Conservation (phyloP, 2,797 vertebrate genomes). For the Eremophila alpestris region DNA sequence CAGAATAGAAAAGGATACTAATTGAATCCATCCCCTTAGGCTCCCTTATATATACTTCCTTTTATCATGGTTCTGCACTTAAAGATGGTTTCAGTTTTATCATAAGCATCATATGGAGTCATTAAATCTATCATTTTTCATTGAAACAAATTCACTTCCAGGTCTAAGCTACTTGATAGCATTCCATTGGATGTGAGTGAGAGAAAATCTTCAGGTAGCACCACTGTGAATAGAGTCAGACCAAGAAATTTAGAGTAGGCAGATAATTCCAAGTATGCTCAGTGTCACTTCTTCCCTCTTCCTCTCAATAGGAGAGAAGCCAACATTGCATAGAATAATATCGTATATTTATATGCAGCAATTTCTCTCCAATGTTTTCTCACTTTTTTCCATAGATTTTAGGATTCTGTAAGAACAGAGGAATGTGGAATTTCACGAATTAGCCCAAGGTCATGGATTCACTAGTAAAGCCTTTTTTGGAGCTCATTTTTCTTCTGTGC, state of each 20-base stretch:
- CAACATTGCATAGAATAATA: not conserved
- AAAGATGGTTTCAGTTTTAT: not conserved
- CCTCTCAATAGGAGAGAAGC: not conserved
- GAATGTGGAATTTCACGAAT: not conserved
- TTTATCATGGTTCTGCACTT: not conserved
- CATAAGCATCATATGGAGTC: not conserved
- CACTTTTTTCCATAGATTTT: not conserved
- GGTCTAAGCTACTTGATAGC: not conserved
- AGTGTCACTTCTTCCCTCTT: not conserved
- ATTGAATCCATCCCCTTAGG: not conserved
- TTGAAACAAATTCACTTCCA: not conserved
- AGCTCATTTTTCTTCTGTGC: not conserved
- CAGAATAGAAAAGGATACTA: not conserved
- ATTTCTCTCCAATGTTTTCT: not conserved
- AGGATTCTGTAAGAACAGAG: constrained; percentile 3
- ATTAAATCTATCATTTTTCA: not conserved
- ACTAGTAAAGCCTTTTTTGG: not conserved
- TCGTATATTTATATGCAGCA: not conserved
- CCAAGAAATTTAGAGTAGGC: not conserved
- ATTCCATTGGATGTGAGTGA: not conserved
- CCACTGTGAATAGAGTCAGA: not conserved
- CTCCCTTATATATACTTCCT: not conserved
- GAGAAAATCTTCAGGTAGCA: not conserved
- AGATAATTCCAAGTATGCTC: constrained; percentile 20
- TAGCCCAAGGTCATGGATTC: not conserved